Conservation (phyloP, 2,113 vertebrate genomes). For the Brachypodius melanocephalos region DNA sequence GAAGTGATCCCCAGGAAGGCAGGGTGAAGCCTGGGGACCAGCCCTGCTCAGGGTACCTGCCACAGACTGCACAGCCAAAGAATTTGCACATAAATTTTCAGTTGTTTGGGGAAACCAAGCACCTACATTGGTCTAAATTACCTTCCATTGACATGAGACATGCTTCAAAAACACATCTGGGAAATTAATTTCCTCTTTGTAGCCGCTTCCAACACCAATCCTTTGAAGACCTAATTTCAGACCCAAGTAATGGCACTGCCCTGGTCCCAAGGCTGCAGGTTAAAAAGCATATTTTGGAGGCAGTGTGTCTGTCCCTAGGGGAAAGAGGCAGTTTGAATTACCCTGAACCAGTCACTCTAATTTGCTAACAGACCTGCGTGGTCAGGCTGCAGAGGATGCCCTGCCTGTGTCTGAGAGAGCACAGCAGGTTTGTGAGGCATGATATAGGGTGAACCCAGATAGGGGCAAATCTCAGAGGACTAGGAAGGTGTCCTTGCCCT, state of each 20-base stretch:
- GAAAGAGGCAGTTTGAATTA: not conserved
- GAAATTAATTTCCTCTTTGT: not conserved
- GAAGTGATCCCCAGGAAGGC: not conserved
- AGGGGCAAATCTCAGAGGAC: not conserved
- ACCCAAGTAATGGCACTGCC: not conserved
- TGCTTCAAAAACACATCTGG: slow-evolving; percentile 2
- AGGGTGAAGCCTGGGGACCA: not conserved
- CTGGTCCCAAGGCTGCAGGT: not conserved
- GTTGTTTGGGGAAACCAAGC: not conserved
- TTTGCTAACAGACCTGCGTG: not conserved
- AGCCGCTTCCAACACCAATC: not conserved
- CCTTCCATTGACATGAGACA: not conserved
- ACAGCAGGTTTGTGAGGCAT: not conserved
- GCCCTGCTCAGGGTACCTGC: not conserved
- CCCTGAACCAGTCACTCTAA: not conserved
- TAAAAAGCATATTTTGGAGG: not conserved
- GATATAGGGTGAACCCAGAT: not conserved
- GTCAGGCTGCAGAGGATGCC: not conserved
- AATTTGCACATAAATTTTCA: not conserved
- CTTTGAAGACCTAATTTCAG: not conserved
- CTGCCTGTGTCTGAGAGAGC: not conserved
- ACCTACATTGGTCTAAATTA: not conserved
- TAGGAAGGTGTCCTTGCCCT: not conserved
- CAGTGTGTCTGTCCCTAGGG: not conserved
- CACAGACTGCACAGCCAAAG: not conserved